Base-by-base conservation (phyloP, 2,888 invertebrate genomes). In the Drosophila peninsularis region DNA sequence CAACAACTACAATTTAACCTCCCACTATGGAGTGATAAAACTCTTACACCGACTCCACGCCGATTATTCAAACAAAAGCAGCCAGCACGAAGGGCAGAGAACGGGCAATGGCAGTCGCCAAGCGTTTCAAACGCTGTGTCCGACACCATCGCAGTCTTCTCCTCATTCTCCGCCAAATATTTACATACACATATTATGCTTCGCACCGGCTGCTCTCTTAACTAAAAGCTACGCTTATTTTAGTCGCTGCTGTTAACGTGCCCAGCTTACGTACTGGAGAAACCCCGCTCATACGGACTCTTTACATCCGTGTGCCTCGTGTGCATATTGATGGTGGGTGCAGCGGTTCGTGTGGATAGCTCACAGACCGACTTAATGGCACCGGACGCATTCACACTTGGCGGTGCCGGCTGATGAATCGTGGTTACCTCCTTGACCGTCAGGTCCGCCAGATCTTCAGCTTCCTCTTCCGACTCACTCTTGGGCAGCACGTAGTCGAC, bases 281-380 rank as follows among this genome's bases (percentile, higher is more conserved):
- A 92, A 27, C 92, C 91, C 57, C 92, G 80, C 61, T 92, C 92
- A 58, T 89, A 92, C 9, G 91, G 90, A 67, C 85, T 90, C 73
- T 92, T 92, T 3, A 92, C 91, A 32, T 92, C 92, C 66, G 91
- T 91, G 86, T 94, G 94, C 88, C 94, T 93, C 32, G 94, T 94
- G 80, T 94, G 94, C 78, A 94, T 93, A 61, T 94, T 94, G 45
- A 94, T 92, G 39, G 94, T 93, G 44, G 94, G 94, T 41, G 94
- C 93, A 27, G 90, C 79, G 9, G 94, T 93, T 90, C 94, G 93
- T 37, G 94, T 93, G 24, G 94, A 94, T 71, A 94, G 90, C 90
- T 94, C 94, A 64, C 94, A 93, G 36, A 92, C 92, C n/a, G 93
- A 92, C 85, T 94, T 93, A 71, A 93, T 93, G 66, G 92, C 90